These are phyloP conservation scores for Zelleria hepariella DNA, from an alignment of 2,888 invertebrate genomes.

Conservation along the genomic window DNA sequence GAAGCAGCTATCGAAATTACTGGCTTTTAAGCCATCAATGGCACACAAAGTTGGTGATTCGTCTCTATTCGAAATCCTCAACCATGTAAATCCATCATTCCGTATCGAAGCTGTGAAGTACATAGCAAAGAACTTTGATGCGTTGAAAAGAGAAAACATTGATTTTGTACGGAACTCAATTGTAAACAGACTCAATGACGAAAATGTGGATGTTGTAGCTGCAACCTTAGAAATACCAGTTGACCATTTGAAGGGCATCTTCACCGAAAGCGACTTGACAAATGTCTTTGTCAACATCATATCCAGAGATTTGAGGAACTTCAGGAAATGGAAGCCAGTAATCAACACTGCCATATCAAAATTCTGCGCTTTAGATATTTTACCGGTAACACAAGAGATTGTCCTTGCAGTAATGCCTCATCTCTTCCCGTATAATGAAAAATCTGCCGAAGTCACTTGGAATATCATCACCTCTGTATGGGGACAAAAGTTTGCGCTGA, in stretches of 20 bases:
- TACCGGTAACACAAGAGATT: slow-evolving; percentile 68
- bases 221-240: slow-evolving; percentile 64
- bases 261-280: slow-evolving; percentile 57
- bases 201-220: slow-evolving; percentile 73
- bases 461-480: slow-evolving; percentile 47
- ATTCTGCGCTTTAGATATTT: slow-evolving; percentile 51
- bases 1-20: slow-evolving; percentile 49
- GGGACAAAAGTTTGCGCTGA: slow-evolving; percentile 41
- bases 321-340: slow-evolving; percentile 51
- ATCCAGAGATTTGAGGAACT: slow-evolving; percentile 32
- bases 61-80: slow-evolving; percentile 77
- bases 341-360: slow-evolving; percentile 50
- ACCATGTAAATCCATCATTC: slow-evolving; percentile 77
- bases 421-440: slow-evolving; percentile 67
- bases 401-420: slow-evolving; percentile 74
- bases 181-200: slow-evolving; percentile 77
- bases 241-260: slow-evolving; percentile 40
- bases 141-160: slow-evolving; percentile 61
- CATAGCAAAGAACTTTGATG: slow-evolving; percentile 68
- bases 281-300: slow-evolving; percentile 64
- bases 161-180: slow-evolving; percentile 77
- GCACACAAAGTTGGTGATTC: slow-evolving; percentile 63
- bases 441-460: slow-evolving; percentile 36
- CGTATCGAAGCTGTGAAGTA: slow-evolving; percentile 78
- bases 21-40: slow-evolving; percentile 70